Base-by-base conservation (phyloP, 2,888 invertebrate species). In the Steinernema hermaphroditum region DNA sequence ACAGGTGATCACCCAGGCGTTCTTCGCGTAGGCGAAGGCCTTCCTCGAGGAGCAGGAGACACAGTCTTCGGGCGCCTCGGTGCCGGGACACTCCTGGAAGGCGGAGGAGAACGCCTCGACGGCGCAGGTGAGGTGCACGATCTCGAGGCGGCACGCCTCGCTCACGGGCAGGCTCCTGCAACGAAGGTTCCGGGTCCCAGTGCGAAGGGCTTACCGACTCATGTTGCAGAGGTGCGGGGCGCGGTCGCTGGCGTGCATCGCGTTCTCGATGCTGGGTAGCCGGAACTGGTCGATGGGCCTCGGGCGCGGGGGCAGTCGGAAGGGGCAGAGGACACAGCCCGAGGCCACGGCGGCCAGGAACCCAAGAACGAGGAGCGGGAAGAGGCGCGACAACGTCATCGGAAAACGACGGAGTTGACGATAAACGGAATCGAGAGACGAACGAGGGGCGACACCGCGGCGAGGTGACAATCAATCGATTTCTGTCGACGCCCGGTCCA, bases 221-320 rank as follows among this genome's bases (percentile, higher is more conserved):
- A 62, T 79, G 41, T 76, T 68, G 37, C 79, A 79, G 34, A 79
- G 72, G 41, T 72, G 73, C n/a, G 72, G 72, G 22, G 81, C 68
- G 19, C 74, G 69, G 49, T 77, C 73, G 32, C 75, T 70, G 9
- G 78, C 79, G 34, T 74, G 71, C 16, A 79, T 62, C 19, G 81
- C 69, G 46, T 79, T 79, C 71, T 79, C 78, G 29, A 79, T 77
- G 14, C 76, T 76, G 2, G 85, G 85, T 16, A 85, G 74, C 34
- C 83, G 80, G 73, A 86, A 85, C 72, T 85, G 85, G 74, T 85
- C 85, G 68, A 85, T 73, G 8, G 85, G 85, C 34, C 83, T 77
- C 0, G 85, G 85, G 43, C 81, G 57, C 1, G 82, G 82, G 16
- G 82, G 82, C 2, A 76, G 76, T 49, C 80, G 8, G 62, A 81